phyloP scores from a whole-genome alignment of 2,888 invertebrate genomes.

The Epiperipatus broadwayi region DNA sequence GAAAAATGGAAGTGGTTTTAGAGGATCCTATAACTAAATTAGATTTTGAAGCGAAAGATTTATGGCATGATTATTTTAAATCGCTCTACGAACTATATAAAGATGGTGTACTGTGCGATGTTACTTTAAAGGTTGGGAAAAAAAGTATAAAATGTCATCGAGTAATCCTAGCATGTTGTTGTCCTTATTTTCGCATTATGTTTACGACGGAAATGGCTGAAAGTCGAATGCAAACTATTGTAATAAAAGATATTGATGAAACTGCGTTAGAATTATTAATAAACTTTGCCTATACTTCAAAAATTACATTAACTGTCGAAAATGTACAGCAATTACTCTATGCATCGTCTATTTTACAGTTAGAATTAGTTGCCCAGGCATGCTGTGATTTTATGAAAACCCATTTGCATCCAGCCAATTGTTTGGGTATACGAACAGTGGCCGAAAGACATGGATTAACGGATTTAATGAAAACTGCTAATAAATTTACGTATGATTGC shows the following conservation, averaged over 20 bases:
- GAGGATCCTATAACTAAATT: too few relatives aligned
- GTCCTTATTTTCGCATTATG: constrained; percentile 32
- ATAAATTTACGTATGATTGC: constrained; percentile 25
- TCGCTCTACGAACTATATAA: constrained; percentile 23
- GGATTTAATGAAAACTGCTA: constrained; percentile 24
- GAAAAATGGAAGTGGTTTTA: too few relatives aligned
- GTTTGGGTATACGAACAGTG: constrained; percentile 30
- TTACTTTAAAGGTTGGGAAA: constrained; percentile 23
- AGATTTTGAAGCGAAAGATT: too few relatives aligned
- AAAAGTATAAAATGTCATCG: constrained; percentile 28
- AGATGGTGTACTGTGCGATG: constrained; percentile 26
- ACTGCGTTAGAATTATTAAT: constrained; percentile 26
- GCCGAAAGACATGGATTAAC: constrained; percentile 30
- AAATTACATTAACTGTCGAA: constrained; percentile 26
- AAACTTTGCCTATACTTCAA: constrained; percentile 31
- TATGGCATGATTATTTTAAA: too few relatives aligned
- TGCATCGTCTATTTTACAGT: constrained; percentile 31
- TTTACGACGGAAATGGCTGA: constrained; percentile 30
- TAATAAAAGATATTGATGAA: constrained; percentile 25
- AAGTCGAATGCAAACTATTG: constrained; percentile 19
- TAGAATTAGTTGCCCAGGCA: constrained; percentile 29
- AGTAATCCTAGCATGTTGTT: constrained; percentile 29
- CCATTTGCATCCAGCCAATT: constrained; percentile 29
- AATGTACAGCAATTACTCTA: constrained; percentile 32
- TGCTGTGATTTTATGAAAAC: constrained; percentile 32